phyloP scores from a whole-genome alignment of 2,113 vertebrate species.

The Festucalex cinctus region DNA sequence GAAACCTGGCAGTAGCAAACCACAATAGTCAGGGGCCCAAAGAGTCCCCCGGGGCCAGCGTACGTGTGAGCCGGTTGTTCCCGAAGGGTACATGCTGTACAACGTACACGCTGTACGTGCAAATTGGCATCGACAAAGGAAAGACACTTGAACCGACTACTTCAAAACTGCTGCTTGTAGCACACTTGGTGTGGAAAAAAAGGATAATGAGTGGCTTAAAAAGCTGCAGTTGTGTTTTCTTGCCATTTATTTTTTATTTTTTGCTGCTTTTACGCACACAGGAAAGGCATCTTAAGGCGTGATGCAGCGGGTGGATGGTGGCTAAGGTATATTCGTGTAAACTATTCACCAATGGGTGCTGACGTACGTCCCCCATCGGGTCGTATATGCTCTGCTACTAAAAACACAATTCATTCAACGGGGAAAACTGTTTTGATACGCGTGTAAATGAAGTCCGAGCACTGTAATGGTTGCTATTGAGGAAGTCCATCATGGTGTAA shows the following conservation, averaged over 20 bases:
- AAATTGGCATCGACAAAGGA: slow-evolving; percentile 24
- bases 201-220: background rate
- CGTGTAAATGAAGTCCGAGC: background rate
- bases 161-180: background rate
- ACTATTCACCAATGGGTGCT: no score
- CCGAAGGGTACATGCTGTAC: slow-evolving; percentile 29
- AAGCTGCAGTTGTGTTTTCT: background rate
- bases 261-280: slow-evolving; percentile 9
- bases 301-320: no score
- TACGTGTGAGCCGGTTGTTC: slow-evolving; percentile 6
- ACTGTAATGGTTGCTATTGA: background rate
- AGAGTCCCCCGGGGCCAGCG: slow-evolving; percentile 16
- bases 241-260: slow-evolving; percentile 1
- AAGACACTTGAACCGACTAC: background rate
- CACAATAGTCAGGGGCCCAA: background rate
- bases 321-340: no score
- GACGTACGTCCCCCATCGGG: no score
- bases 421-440: background rate
- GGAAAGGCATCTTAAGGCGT: slow-evolving; percentile 22
- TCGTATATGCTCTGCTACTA: no score
- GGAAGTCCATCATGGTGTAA: background rate
- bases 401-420: background rate
- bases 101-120: slow-evolving; percentile 20
- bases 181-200: background rate
- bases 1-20: slow-evolving; percentile 15